Percentiles rank a stretch among this genome's conserved stretches.
Evolutionary conservation across 2,797 vertebrate genomes (phyloP).

Genomic region (Danio tinwini): DNA sequence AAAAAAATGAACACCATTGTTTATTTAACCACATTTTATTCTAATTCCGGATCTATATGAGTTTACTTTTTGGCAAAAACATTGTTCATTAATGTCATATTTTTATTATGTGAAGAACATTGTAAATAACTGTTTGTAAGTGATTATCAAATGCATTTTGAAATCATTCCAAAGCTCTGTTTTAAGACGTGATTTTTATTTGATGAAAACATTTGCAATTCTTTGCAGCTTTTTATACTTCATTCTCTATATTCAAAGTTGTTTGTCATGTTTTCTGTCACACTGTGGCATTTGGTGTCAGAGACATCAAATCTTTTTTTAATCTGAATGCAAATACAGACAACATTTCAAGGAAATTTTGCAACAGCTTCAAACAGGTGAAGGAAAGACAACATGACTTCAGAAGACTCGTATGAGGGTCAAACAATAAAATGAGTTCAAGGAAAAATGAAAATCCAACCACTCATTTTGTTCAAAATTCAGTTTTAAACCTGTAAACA

Average conservation of each 20-base stretch:
- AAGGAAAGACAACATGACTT: background rate
- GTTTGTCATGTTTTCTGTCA: background rate
- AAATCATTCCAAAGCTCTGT: background rate
- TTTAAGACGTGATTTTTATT: background rate
- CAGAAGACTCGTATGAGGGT: background rate
- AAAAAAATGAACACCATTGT: background rate
- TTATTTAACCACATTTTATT: background rate
- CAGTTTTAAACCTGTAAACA: no score
- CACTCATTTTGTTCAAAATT: no score
- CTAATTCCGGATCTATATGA: background rate
- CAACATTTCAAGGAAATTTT: background rate
- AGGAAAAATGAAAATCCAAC: no score
- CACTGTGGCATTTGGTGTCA: slow-evolving; percentile 1
- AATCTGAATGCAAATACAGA: background rate
- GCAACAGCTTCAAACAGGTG: background rate
- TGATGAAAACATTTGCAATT: background rate
- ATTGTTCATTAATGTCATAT: background rate
- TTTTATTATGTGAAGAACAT: no score
- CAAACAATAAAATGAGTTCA: no score
- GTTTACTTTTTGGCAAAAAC: background rate
- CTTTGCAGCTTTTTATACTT: background rate
- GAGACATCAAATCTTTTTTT: background rate
- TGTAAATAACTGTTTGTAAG: no score
- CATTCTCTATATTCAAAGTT: background rate
- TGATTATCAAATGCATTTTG: background rate